These are phyloP conservation scores for Torymus auratus DNA, from an alignment of 2,888 invertebrate species.

Conservation along the genomic window DNA sequence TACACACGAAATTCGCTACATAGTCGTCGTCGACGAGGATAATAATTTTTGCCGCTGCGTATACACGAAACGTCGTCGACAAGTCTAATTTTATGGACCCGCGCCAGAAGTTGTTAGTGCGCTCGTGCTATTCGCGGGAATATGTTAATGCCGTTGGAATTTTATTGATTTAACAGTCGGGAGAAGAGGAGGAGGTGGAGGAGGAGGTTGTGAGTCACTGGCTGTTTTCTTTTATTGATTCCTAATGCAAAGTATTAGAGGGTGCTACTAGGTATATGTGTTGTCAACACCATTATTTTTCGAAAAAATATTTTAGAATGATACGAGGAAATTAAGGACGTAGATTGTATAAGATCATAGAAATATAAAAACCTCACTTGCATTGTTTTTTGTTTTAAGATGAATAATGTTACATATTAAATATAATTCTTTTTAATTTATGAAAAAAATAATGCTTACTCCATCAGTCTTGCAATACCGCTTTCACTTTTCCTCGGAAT, in stretches of 20 bases:
- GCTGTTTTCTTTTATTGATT: slow-evolving; percentile 40
- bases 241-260: slow-evolving; percentile 2
- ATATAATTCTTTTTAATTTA: no score
- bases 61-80: neutral
- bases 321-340: no score
- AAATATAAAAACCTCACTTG: no score
- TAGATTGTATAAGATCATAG: no score
- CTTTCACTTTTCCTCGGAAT: no score
- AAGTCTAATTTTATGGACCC: slow-evolving; percentile 12
- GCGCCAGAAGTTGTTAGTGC: neutral
- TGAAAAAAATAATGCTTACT: no score
- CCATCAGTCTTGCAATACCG: no score
- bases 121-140: neutral
- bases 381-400: no score
- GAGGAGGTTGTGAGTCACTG: slow-evolving; percentile 30
- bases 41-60: slow-evolving; percentile 9
- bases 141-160: slow-evolving; percentile 24
- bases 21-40: neutral
- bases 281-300: no score
- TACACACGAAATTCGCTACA: neutral
- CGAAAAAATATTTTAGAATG: no score
- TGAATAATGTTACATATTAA: no score
- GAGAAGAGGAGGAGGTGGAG: neutral
- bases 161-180: slow-evolving; percentile 42
- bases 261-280: neutral